phyloP scores from a whole-genome alignment of 1,140 invertebrate genomes.

The Rhopalosiphum padi region DNA sequence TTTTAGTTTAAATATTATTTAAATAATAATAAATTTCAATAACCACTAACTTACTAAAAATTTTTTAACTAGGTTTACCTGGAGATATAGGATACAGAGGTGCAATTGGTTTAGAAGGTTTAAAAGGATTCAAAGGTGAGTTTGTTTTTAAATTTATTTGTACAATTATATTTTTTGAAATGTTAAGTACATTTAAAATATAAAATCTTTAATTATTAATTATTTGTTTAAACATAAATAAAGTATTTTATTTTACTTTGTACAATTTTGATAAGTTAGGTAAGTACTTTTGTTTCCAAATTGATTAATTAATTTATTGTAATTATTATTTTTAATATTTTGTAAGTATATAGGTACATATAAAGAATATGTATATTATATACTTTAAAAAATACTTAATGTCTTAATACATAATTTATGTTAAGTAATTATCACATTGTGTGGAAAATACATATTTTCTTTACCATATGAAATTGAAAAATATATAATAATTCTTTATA shows the following conservation, averaged over 20 bases:
- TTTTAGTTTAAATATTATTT: too few species aligned
- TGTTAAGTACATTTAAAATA: not conserved
- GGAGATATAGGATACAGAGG: slow-evolving; percentile 64
- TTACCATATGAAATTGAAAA: not conserved
- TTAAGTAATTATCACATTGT: not conserved
- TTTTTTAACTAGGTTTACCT: slow-evolving; percentile 58
- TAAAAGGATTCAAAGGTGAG: slow-evolving; percentile 59
- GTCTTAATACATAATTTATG: not conserved
- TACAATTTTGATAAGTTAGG: not conserved
- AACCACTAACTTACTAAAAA: not conserved
- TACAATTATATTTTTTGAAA: not conserved
- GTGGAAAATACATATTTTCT: not conserved
- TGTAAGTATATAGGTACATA: not conserved
- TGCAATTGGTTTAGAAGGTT: slow-evolving; percentile 64
- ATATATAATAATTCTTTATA: not conserved
- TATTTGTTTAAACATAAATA: not conserved
- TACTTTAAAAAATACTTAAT: not conserved
- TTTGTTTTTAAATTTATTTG: slow-evolving; percentile 14
- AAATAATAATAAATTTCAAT: not conserved
- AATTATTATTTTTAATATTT: not conserved
- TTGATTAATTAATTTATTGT: not conserved
- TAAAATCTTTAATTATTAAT: not conserved
- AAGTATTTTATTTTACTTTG: not conserved
- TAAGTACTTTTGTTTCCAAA: not conserved
- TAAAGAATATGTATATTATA: not conserved